Base-by-base conservation (phyloP, 2,888 invertebrate species). In the Mesopsocus fuscifrons region DNA sequence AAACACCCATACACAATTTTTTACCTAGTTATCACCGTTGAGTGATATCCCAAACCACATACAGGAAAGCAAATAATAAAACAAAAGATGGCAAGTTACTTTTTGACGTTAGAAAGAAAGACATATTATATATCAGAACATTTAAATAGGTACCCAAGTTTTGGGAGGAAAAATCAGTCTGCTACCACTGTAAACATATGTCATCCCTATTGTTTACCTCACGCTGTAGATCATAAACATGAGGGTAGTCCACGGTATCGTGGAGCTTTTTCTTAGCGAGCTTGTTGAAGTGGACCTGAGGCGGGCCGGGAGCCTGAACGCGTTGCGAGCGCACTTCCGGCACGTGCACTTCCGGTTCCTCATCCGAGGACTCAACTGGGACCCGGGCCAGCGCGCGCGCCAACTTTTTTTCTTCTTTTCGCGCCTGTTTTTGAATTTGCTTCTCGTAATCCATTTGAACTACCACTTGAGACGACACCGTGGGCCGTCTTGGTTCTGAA, bases 381-480 rank as follows among this genome's bases (percentile, higher is more conserved):
- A 56, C 65, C 20, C 52, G 52, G 40, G 60, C 67, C 44, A 59
- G 62, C 22, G 59, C 56, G 41, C 57, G 63, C 44, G 65, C 51
- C 9, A 58, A 57, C 52, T 66, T 68, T 41, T 87, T 88, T 57
- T 85, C 88, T 57, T 87, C 83, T 58, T 84, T 85, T 4, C 87
- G 69, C 15, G 77, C 72, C 47, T 77, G 71, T 56, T 88, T 88
- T 6, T 69, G 66, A 11, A 83, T 55, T 48, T 74, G 68, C 54
- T 78, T 84, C 58, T 94, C 91, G 52, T 78, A 72, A 51, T 78
- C 81, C 1, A 89, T 85, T 55, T 83, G 74, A 1, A 89, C 79
- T 13, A 77, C 78, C 2, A 92, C 84, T 59, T 87, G 81, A 49
- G 77, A 77, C 2, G 82, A 71, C 49, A 81, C 77, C 11, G 74